A percentile compares a stretch with the other conserved stretches of the same genome.
phyloP scores from a whole-genome alignment of 2,888 invertebrate genomes.

The Pyrrhia umbra region DNA sequence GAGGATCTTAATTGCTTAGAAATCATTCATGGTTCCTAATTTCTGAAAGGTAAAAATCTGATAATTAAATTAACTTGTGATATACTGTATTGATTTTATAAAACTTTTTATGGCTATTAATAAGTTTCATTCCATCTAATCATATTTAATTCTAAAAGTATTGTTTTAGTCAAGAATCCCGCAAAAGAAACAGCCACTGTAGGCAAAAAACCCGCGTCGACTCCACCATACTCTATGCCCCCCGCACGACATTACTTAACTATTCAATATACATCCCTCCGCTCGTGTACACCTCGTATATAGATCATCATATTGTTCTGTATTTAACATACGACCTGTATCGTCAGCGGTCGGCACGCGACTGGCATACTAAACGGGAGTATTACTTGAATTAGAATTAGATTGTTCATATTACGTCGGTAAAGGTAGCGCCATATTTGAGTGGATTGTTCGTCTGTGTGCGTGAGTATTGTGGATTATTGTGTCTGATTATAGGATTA shows the following conservation, averaged over 20 bases:
- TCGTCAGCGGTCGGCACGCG: conserved; percentile 76
- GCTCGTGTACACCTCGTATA: conserved; percentile 89
- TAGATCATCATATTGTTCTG: conserved; percentile 89
- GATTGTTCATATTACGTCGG: conserved; percentile 69
- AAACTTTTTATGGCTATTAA: too few relatives aligned
- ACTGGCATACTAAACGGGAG: conserved; percentile 70
- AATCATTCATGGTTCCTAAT: too few relatives aligned
- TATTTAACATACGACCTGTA: conserved; percentile 85
- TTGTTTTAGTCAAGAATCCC: too few relatives aligned
- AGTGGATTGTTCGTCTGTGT: conserved; percentile 24
- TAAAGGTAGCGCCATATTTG: conserved; percentile 67
- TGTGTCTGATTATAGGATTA: conserved; percentile 53
- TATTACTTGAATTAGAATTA: conserved; percentile 78
- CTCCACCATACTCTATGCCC: conserved; percentile 70
- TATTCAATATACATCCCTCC: conserved; percentile 78
- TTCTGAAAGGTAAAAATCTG: too few relatives aligned
- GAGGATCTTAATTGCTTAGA: too few relatives aligned
- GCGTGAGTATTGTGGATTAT: conserved; percentile 38
- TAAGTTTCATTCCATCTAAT: too few relatives aligned
- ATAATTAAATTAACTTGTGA: too few relatives aligned
- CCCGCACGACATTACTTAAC: conserved; percentile 66
- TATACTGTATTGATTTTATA: too few relatives aligned
- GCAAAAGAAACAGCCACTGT: not conserved
- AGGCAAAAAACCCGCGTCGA: conserved; percentile 26
- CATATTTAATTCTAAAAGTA: too few relatives aligned